phyloP scores from a whole-genome alignment of 2,113 vertebrate genomes.

The Bucco capensis region DNA sequence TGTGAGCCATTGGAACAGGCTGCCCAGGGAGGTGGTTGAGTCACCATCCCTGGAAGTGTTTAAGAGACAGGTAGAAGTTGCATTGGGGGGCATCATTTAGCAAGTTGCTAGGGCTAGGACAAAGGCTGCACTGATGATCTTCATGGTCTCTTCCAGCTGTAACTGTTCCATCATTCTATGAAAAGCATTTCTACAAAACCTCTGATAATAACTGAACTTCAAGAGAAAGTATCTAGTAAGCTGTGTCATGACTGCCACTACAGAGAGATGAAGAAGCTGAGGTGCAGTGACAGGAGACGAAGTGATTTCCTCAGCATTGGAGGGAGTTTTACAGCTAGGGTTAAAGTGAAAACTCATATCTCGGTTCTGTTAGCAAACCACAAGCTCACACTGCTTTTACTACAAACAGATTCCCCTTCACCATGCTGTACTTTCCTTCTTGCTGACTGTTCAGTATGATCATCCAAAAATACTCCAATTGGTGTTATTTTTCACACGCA shows the following conservation, averaged over 20 bases:
- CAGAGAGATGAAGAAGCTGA: not conserved
- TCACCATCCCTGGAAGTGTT: no score
- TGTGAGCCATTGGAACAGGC: no score
- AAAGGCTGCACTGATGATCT: no score
- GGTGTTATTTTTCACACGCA: slow-evolving; percentile 63
- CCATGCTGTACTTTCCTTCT: slow-evolving; percentile 30
- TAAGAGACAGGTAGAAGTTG: no score
- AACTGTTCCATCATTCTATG: no score
- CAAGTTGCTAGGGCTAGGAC: no score
- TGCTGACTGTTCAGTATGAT: slow-evolving; percentile 42
- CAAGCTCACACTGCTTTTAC: slow-evolving; percentile 18
- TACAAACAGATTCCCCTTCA: slow-evolving; percentile 50
- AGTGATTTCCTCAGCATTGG: not conserved
- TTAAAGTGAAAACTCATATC: slow-evolving; percentile 3
- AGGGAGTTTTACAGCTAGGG: not conserved
- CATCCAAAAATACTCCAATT: slow-evolving; percentile 40
- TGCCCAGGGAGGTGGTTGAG: no score
- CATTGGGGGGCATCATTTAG: no score
- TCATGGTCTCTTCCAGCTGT: no score
- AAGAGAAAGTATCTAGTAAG: not conserved
- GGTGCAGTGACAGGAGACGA: not conserved
- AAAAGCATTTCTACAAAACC: not conserved
- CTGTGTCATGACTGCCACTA: not conserved
- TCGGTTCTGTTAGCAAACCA: not conserved
- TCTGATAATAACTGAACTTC: not conserved